phyloP scores from a whole-genome alignment of 2,113 vertebrate species.

The Rhagologus leucostigma region DNA sequence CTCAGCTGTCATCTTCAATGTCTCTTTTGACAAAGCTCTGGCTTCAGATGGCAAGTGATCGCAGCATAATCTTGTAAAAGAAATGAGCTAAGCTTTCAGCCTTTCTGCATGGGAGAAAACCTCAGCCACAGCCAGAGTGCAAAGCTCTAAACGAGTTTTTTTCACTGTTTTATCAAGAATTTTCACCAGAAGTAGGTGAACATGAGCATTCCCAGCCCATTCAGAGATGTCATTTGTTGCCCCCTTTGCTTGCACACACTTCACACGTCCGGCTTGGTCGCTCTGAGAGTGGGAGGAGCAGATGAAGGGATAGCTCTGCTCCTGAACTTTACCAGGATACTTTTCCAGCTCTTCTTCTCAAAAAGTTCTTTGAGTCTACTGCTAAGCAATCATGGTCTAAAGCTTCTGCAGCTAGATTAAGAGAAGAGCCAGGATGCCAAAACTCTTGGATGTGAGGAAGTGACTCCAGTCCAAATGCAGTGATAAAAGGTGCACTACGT shows the following conservation, averaged over 20 bases:
- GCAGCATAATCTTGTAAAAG: neutral
- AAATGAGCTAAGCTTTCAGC: neutral
- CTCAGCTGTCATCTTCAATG: neutral
- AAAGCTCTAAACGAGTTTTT: neutral
- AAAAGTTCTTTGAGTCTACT: neutral
- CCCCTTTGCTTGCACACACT: neutral
- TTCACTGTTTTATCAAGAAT: neutral
- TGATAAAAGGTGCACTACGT: neutral
- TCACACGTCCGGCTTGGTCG: fast-evolving
- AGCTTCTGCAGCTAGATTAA: neutral
- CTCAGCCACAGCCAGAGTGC: neutral
- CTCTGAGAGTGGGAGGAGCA: neutral
- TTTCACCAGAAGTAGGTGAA: neutral
- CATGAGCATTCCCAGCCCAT: neutral
- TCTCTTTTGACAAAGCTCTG: neutral
- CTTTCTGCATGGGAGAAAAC: neutral
- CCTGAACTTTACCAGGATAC: neutral
- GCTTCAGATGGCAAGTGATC: neutral
- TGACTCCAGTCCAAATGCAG: neutral
- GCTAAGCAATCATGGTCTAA: neutral
- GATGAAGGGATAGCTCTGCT: neutral
- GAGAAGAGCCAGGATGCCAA: neutral
- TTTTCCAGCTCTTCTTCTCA: neutral
- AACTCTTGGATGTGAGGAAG: neutral
- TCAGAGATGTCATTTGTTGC: neutral